Evolutionary conservation across 2,113 vertebrate species (phyloP), one percentile per base, ranked within the genome.

Genomic region (Meleagris gallopavo): DNA sequence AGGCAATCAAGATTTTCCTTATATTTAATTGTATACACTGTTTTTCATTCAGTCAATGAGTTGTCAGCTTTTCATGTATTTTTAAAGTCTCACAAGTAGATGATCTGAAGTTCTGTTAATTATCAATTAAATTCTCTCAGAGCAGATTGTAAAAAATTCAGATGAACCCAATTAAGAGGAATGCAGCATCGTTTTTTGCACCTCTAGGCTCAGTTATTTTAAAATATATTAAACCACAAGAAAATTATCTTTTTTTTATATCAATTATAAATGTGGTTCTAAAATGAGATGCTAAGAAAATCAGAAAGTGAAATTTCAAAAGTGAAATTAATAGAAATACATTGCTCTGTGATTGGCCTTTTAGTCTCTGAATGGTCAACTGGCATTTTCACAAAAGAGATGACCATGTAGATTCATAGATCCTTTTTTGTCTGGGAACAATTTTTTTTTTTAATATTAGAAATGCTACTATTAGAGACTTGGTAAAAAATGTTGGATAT

Each of bases 41-140:
- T 95, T 96, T 95, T 92, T 66, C 92, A 83, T 94, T 88, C 93
- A 96, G 93, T 84, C 88, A 88, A 83, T 96, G 90, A 96, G 66
- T 90, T 93, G 86, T 93, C 95, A 90, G 80, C 89, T 97, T 97
- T 97, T 97, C 83, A 97, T 97, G 94, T 97, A 94, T 97, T 97
- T 97, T 97, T 89, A 93, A 97, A 96, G 81, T 93, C 94, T 92
- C 92, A 94, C 0, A 3, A 95, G 95, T 81, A 95, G 93, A 94
- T 70, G 94, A 95, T 97, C 93, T 88, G 94, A 97, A 97, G 91
- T 97, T 78, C 79, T 96, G 82, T 96, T 98, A 98, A 97, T 97
- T 97, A 97, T 97, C 94, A 98, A 97, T 98, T 98, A 98, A 96
- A 91, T 96, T 97, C 98, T 95, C 88, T 96, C 71, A 79, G 78